These are phyloP conservation scores for human DNA, from an alignment of 2,113 vertebrate genomes.

Conservation along the genomic window GRCh38 chr12:25987501-25988000, in stretches of 20 bases:
- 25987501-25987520: background rate
- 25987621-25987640: background rate
- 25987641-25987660: background rate
- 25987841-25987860: no score
- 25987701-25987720: background rate
- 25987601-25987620: constrained; percentile 15
- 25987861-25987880: no score
- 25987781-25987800: background rate
- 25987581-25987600: constrained; percentile 40
- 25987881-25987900: no score
- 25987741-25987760: background rate
- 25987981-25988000: no score
- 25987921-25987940: no score
- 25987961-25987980: no score
- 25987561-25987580: background rate
- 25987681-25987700: background rate
- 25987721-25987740: background rate
- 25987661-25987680: constrained; percentile 14
- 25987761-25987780: background rate
- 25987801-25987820: constrained; percentile 22
- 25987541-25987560: background rate
- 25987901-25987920: no score
- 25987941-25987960: no score
- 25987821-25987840: background rate
- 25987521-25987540: background rate